A percentile compares a stretch with the other conserved stretches of the same genome.
These are phyloP conservation scores for Rhagoletis pomonella DNA, from an alignment of 1,140 invertebrate species.

Conservation along the genomic window DNA sequence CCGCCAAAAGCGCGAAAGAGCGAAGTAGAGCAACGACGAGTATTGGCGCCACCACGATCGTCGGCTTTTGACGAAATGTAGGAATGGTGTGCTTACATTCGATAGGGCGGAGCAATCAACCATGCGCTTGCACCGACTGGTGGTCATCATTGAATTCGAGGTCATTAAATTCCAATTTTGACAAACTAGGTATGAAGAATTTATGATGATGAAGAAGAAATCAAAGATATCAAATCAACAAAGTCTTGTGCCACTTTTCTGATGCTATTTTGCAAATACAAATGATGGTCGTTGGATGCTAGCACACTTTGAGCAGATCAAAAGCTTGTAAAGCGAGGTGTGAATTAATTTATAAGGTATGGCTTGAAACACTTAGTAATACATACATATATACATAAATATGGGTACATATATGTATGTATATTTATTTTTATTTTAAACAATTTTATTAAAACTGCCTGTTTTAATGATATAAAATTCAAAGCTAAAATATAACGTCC, in stretches of 20 bases:
- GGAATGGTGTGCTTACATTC: background rate
- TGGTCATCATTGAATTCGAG: background rate
- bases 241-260: background rate
- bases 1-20: slow-evolving; percentile 37
- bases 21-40: background rate
- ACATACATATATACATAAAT: no score
- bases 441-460: no score
- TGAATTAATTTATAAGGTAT: no score
- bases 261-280: background rate
- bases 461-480: no score
- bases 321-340: no score
- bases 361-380: no score
- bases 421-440: background rate
- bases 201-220: background rate
- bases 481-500: no score
- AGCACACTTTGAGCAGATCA: background rate
- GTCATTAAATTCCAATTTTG: background rate
- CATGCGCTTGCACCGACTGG: background rate
- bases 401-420: no score
- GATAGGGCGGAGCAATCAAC: background rate
- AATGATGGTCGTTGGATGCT: background rate
- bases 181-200: background rate
- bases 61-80: slow-evolving; percentile 4
- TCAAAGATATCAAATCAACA: background rate
- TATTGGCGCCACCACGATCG: slow-evolving; percentile 23